Percentiles rank a stretch among this genome's conserved stretches.
Evolutionary conservation across 2,113 vertebrate species (phyloP).

Genomic region (Apistogramma diplotaenia): DNA sequence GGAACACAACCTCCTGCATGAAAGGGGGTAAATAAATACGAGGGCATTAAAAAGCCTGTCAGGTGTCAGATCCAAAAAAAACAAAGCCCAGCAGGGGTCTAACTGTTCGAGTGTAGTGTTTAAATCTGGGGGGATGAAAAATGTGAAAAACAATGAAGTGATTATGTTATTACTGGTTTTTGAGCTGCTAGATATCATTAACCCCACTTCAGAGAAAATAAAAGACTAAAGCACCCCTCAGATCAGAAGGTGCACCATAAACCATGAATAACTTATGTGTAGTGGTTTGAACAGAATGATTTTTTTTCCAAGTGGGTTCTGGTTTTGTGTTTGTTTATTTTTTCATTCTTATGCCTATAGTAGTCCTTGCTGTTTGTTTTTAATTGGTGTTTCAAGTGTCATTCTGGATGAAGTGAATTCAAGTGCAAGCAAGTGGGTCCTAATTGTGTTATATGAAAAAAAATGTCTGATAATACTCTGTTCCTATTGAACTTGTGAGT

Average conservation of each 20-base stretch:
- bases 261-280: slow-evolving; percentile 55
- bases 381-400: slow-evolving; percentile 67
- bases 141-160: slow-evolving; percentile 53
- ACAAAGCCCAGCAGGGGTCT: slow-evolving; percentile 18
- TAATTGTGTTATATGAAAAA: slow-evolving; percentile 60
- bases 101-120: slow-evolving; percentile 64
- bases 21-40: slow-evolving; percentile 10
- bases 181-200: slow-evolving; percentile 55
- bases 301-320: slow-evolving; percentile 3
- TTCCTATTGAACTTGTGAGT: slow-evolving; percentile 67
- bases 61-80: slow-evolving; percentile 32
- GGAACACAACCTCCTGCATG: slow-evolving; percentile 24
- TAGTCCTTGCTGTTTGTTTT: slow-evolving; percentile 59
- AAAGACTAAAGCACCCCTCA: slow-evolving; percentile 11
- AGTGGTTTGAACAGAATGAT: slow-evolving; percentile 39
- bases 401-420: slow-evolving; percentile 68
- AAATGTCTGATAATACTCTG: slow-evolving; percentile 62
- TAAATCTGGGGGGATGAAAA: slow-evolving; percentile 51
- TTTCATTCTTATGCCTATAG: slow-evolving; percentile 28
- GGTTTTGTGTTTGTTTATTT: slow-evolving; percentile 10
- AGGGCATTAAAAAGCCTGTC: slow-evolving; percentile 11
- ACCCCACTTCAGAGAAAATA: slow-evolving; percentile 48
- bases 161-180: slow-evolving; percentile 53
- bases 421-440: slow-evolving; percentile 70
- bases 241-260: slow-evolving; percentile 32